Evolutionary conservation across 2,113 vertebrate species (phyloP).

Genomic region (Planiliza haematocheilus): DNA sequence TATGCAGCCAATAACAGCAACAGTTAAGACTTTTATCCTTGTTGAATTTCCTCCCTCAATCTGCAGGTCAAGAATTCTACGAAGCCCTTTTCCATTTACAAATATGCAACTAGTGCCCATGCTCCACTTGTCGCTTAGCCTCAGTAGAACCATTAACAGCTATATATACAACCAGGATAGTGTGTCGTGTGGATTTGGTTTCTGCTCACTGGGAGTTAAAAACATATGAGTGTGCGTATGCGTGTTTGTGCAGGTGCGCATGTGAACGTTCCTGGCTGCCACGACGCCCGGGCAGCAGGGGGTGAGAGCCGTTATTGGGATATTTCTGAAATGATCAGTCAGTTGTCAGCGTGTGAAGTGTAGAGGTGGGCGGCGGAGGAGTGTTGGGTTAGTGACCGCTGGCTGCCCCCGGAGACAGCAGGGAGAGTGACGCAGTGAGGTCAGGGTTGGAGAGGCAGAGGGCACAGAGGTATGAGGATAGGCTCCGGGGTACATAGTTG

Average conservation of each 20-base stretch:
- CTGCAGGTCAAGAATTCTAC: constrained; percentile 15
- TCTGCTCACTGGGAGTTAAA: constrained; percentile 56
- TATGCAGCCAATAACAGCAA: background rate
- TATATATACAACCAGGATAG: constrained; percentile 78
- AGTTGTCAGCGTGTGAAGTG: constrained; percentile 5
- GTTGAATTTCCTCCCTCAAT: constrained; percentile 4
- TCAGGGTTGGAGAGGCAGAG: constrained; percentile 48
- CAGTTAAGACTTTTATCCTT: background rate
- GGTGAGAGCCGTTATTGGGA: constrained; percentile 32
- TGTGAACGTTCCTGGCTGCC: constrained; percentile 32
- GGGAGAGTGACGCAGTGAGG: constrained; percentile 44
- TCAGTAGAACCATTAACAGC: constrained; percentile 71
- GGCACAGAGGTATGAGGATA: constrained; percentile 46
- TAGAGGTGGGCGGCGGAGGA: background rate
- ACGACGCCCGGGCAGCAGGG: background rate
- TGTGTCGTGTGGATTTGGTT: constrained; percentile 69
- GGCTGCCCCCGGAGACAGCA: constrained; percentile 33
- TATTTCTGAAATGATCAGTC: constrained; percentile 24
- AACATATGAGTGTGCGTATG: constrained; percentile 23
- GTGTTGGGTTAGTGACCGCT: background rate
- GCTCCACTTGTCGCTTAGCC: constrained; percentile 55
- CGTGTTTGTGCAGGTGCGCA: constrained; percentile 6
- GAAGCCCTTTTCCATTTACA: constrained; percentile 38
- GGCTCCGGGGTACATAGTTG: constrained; percentile 69
- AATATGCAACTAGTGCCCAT: constrained; percentile 43